These are phyloP conservation scores for Anhinga anhinga DNA, from an alignment of 2,113 vertebrate genomes.

Conservation along the genomic window DNA sequence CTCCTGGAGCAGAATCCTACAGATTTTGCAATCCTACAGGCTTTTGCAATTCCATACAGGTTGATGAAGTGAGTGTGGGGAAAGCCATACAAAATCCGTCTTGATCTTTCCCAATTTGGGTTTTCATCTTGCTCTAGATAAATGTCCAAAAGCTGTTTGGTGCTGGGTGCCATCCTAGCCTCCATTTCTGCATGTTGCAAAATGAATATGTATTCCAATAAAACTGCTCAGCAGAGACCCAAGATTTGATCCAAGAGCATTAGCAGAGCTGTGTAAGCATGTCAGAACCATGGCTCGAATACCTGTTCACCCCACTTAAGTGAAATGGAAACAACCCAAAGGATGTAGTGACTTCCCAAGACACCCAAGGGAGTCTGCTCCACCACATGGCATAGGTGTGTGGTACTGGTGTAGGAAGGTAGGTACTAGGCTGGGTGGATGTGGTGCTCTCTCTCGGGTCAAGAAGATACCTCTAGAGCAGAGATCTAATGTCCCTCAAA, in stretches of 20 bases:
- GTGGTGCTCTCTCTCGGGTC: not conserved
- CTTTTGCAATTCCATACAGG: constrained; percentile 74
- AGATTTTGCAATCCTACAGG: constrained; percentile 57
- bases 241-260: not conserved
- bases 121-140: not conserved
- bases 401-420: not conserved
- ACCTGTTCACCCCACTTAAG: not conserved
- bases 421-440: not conserved
- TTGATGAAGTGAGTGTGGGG: constrained; percentile 72
- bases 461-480: not conserved
- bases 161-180: not conserved
- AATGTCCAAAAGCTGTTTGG: not conserved
- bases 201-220: not conserved
- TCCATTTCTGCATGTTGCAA: not conserved
- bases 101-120: not conserved
- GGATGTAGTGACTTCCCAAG: not conserved
- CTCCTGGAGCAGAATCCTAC: constrained; percentile 75
- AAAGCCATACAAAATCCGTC: not conserved
- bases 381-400: not conserved
- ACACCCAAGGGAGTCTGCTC: not conserved
- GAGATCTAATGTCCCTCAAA: not conserved
- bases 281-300: not conserved
- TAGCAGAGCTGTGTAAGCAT: not conserved
- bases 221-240: not conserved
- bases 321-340: not conserved